These are phyloP conservation scores for Leuciscus waleckii DNA, from an alignment of 2,797 vertebrate genomes.

Conservation along the genomic window DNA sequence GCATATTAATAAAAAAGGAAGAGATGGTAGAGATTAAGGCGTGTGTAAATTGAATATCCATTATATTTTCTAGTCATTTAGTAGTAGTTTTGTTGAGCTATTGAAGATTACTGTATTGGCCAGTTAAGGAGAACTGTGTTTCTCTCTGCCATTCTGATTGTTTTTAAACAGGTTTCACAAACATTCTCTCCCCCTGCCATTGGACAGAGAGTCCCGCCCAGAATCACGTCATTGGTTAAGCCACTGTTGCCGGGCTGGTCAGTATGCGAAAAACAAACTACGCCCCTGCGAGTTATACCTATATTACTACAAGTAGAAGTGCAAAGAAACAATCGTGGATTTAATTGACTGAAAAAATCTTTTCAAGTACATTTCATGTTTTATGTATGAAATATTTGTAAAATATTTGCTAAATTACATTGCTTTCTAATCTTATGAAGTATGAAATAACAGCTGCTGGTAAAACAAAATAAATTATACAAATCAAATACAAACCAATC, in stretches of 20 bases:
- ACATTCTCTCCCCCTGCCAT: not conserved
- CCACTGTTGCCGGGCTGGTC: not conserved
- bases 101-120: too few relatives aligned
- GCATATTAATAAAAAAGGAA: constrained; percentile 7
- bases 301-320: not conserved
- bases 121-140: not conserved
- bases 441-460: not conserved
- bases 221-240: constrained; percentile 6
- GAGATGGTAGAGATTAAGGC: not conserved
- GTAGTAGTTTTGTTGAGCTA: not conserved
- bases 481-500: not conserved
- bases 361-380: not conserved
- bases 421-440: not conserved
- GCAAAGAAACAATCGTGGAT: not conserved
- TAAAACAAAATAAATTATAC: not conserved
- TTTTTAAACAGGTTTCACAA: not conserved
- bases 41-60: not conserved
- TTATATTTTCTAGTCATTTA: not conserved
- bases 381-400: not conserved
- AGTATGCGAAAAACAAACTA: not conserved
- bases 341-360: not conserved
- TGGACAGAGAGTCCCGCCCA: not conserved
- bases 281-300: too few relatives aligned
- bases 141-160: not conserved
- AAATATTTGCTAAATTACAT: not conserved